Evolutionary conservation across 2,797 vertebrate species (phyloP).

Genomic region (Decapterus maruadsi): DNA sequence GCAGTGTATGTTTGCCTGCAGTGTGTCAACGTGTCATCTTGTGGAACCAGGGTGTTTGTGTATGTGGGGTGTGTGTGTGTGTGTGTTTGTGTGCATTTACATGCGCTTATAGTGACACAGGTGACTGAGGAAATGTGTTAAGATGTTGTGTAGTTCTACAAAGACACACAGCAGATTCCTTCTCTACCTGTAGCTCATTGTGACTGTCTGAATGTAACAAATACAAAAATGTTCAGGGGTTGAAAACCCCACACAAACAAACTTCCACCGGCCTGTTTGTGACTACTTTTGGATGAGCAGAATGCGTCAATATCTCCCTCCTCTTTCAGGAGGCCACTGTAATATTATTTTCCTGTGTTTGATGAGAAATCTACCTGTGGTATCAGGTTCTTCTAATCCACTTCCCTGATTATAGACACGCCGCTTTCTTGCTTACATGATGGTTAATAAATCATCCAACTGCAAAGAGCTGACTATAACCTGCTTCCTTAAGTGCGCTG

Average conservation of each 20-base stretch:
- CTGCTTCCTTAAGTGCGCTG: neutral
- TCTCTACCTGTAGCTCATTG: neutral
- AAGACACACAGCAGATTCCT: neutral
- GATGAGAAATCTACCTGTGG: neutral
- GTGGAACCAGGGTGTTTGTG: slow-evolving; percentile 2
- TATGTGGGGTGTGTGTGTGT: slow-evolving; percentile 35
- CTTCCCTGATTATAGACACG: neutral
- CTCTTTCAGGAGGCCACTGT: neutral
- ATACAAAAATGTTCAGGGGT: neutral
- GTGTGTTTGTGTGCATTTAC: slow-evolving; percentile 5
- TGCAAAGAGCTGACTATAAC: neutral
- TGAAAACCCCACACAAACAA: neutral
- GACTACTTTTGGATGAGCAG: neutral
- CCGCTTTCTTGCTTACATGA: neutral
- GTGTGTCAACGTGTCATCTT: slow-evolving; percentile 14
- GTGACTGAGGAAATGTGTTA: neutral
- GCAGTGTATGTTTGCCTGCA: slow-evolving; percentile 16
- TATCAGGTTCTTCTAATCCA: neutral
- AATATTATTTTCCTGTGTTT: neutral
- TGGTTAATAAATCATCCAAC: neutral
- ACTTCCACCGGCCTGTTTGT: neutral
- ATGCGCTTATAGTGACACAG: neutral
- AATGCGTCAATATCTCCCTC: neutral
- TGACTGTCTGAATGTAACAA: neutral
- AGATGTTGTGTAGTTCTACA: neutral